Evolutionary conservation across 2,113 vertebrate genomes (phyloP).

Genomic region (Bos taurus): DNA sequence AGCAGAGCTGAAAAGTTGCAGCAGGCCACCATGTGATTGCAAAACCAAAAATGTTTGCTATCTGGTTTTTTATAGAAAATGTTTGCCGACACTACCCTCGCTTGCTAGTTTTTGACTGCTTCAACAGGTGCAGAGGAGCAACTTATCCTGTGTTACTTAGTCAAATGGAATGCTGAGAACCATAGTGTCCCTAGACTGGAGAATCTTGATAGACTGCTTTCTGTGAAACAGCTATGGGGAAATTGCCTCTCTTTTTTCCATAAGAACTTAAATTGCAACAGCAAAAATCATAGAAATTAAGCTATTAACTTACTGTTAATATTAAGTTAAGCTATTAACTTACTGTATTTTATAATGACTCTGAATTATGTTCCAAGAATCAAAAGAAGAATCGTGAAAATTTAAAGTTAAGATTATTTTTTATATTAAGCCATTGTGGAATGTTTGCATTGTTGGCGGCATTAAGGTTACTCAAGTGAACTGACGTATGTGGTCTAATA

Average conservation of each 20-base stretch:
- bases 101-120: background rate
- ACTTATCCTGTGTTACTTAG: background rate
- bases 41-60: slow-evolving; percentile 13
- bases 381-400: background rate
- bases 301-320: background rate
- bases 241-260: background rate
- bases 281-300: slow-evolving; percentile 2
- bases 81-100: background rate
- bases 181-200: background rate
- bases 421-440: background rate
- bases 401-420: slow-evolving; percentile 18
- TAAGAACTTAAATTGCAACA: background rate
- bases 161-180: background rate
- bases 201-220: background rate
- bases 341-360: background rate
- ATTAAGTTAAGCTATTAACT: background rate
- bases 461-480: background rate
- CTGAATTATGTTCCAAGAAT: background rate
- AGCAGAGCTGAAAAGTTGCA: background rate
- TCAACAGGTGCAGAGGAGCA: background rate
- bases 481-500: background rate
- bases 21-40: background rate
- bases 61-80: background rate
- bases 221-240: background rate
- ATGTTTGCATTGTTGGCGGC: background rate